Evolutionary conservation across 2,797 vertebrate genomes (phyloP).

Genomic region (Ispidina picta): DNA sequence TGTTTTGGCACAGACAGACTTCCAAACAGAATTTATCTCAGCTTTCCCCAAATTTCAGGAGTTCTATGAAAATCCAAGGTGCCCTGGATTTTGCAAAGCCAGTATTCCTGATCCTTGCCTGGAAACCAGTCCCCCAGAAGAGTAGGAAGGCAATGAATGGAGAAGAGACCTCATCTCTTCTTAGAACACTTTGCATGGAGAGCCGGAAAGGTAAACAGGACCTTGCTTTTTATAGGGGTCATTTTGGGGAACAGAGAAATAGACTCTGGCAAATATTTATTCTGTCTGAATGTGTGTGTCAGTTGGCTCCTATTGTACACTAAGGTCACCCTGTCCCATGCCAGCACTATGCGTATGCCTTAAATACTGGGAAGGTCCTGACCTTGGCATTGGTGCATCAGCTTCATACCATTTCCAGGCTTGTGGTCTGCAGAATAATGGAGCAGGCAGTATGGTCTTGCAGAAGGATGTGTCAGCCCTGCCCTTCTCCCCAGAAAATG

Average conservation of each 20-base stretch:
- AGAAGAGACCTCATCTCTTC: neutral
- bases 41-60: neutral
- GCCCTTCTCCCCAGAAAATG: neutral
- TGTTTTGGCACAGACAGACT: neutral
- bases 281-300: constrained; percentile 11
- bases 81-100: neutral
- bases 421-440: neutral
- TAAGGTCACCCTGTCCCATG: constrained; percentile 15
- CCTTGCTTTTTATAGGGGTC: constrained; percentile 54
- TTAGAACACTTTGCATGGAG: neutral
- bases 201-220: constrained; percentile 40
- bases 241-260: constrained; percentile 41
- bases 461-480: neutral
- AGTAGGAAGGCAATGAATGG: neutral
- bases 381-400: neutral
- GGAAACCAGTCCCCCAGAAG: constrained; percentile 24
- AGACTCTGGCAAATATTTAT: constrained; percentile 61
- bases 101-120: neutral
- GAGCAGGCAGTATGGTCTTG: neutral
- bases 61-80: neutral
- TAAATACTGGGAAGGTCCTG: constrained; percentile 12
- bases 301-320: neutral
- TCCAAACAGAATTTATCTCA: neutral
- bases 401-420: neutral
- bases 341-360: neutral